phyloP scores from a whole-genome alignment of 2,888 invertebrate genomes.

The Lithophane leautieri region DNA sequence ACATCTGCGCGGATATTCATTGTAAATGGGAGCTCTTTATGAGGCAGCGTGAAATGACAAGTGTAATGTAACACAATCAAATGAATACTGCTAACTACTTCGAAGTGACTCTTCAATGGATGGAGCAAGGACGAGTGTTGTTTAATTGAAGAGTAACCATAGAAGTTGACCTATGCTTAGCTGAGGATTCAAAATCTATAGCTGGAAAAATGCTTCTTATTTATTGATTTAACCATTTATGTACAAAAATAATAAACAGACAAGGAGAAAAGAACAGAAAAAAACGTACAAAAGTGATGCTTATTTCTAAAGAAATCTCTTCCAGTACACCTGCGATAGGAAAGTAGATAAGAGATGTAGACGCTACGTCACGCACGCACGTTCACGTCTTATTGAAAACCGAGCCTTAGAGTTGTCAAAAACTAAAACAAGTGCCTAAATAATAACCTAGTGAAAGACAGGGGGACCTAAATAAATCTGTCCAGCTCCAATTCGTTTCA shows the following conservation, averaged over 20 bases:
- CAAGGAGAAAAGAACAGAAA: no score
- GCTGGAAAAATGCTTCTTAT: background rate
- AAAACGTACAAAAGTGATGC: no score
- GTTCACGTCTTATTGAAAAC: no score
- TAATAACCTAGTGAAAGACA: background rate
- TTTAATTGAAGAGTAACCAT: background rate
- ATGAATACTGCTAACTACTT: constrained; percentile 22
- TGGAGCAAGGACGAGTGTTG: no score
- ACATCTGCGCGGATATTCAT: constrained; percentile 23
- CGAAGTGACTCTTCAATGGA: background rate
- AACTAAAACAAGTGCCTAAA: background rate
- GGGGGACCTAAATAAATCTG: constrained; percentile 14
- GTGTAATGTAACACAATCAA: constrained; percentile 22
- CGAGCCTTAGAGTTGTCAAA: background rate
- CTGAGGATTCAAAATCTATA: background rate
- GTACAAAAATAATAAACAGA: no score
- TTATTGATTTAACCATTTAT: no score
- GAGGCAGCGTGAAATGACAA: constrained; percentile 10
- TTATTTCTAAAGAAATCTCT: no score
- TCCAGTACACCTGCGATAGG: no score
- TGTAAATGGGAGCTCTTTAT: constrained; percentile 24
- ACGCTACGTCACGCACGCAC: no score
- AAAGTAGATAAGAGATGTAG: no score
- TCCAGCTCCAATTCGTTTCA: constrained; percentile 1
- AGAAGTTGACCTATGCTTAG: background rate